Conservation (phyloP, 2,888 invertebrate species). For the Mamestra brassicae region DNA sequence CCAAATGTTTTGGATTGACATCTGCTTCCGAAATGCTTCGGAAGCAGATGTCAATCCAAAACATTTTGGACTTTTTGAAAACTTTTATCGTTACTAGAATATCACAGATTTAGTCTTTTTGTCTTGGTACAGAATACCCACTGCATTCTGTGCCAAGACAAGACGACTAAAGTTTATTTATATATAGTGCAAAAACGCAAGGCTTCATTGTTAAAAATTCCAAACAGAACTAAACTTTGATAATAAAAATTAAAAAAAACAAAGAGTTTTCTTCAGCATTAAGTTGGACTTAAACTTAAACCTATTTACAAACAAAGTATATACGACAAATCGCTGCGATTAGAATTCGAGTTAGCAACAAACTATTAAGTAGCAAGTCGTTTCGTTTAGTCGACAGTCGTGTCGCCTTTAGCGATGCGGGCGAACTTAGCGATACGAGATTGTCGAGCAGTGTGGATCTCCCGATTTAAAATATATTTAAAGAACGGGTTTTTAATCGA, state of each 20-base stretch:
- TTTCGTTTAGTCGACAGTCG: constrained; percentile 38
- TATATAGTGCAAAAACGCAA: background rate
- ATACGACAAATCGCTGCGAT: constrained; percentile 39
- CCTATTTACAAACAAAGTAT: background rate
- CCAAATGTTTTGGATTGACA: no score
- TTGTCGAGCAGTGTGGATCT: constrained; percentile 12
- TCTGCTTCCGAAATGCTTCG: no score
- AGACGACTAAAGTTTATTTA: no score
- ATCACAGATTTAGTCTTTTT: no score
- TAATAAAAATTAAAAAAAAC: background rate
- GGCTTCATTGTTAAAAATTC: background rate
- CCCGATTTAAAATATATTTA: background rate
- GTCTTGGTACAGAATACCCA: no score
- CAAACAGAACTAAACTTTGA: background rate
- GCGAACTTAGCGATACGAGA: constrained; percentile 16
- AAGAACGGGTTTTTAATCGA: background rate
- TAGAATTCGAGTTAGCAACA: constrained; percentile 27
- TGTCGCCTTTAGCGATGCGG: constrained; percentile 37
- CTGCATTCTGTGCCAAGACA: no score
- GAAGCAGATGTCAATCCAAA: no score
- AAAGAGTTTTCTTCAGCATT: no score
- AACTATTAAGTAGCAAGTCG: constrained; percentile 61
- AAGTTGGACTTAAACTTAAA: background rate
- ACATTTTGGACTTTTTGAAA: no score
- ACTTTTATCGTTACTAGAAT: no score